Conservation (phyloP, 2,797 vertebrate genomes). For the Vespertilio murinus region DNA sequence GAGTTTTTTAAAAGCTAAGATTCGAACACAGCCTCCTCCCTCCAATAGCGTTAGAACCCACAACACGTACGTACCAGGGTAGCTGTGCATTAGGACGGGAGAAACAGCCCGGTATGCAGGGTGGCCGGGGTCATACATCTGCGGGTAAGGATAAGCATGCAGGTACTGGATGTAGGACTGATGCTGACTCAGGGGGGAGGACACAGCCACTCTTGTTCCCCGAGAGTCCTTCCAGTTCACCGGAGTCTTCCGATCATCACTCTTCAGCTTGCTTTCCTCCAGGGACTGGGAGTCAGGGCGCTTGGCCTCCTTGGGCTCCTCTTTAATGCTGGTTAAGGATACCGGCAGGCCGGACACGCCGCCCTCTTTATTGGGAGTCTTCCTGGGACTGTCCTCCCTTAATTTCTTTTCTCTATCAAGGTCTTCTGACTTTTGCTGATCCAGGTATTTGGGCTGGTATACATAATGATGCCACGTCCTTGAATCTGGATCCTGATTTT, state of each 20-base stretch:
- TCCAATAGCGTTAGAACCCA: constrained; percentile 38
- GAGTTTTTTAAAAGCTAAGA: constrained; percentile 60
- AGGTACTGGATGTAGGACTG: constrained; percentile 98
- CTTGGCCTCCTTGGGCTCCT: constrained; percentile 91
- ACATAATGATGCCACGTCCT: constrained; percentile 94
- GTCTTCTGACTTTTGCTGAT: constrained; percentile 92
- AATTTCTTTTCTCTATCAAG: constrained; percentile 89
- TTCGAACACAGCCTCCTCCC: constrained; percentile 55
- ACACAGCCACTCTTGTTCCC: constrained; percentile 90
- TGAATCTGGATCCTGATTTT: constrained; percentile 92
- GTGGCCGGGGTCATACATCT: constrained; percentile 94
- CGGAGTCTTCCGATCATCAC: constrained; percentile 89
- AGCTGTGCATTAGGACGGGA: constrained; percentile 96
- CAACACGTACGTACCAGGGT: constrained; percentile 95
- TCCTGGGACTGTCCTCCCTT: constrained; percentile 92
- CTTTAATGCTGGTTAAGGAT: constrained; percentile 88
- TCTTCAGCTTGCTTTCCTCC: constrained; percentile 89
- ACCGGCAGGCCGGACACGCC: constrained; percentile 85
- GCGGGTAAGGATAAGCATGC: constrained; percentile 95
- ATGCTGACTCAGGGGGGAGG: constrained; percentile 94
- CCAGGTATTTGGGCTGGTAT: constrained; percentile 94
- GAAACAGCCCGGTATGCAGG: constrained; percentile 94
- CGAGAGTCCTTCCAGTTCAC: constrained; percentile 93
- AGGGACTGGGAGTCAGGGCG: constrained; percentile 87
- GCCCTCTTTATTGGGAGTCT: constrained; percentile 92